phyloP scores from a whole-genome alignment of 2,113 vertebrate genomes.

The Alectura lathami region DNA sequence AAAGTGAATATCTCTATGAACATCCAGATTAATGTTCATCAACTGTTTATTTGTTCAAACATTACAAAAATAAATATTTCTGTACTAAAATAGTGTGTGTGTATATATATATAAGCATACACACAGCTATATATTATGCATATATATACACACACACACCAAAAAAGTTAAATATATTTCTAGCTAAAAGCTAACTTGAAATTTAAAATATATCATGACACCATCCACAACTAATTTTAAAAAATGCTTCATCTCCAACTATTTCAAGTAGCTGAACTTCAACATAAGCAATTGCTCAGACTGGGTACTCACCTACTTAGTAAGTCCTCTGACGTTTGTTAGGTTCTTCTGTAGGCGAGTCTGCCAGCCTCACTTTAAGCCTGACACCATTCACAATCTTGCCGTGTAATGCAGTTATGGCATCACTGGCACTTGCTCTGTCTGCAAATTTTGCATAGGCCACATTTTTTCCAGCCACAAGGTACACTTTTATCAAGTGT shows the following conservation, averaged over 20 bases:
- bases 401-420: constrained; percentile 87
- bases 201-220: neutral
- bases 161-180: neutral
- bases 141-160: neutral
- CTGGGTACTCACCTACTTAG: constrained; percentile 78
- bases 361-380: constrained; percentile 94
- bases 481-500: constrained; percentile 90
- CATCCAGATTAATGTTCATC: neutral
- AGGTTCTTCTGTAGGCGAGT: constrained; percentile 90
- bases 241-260: neutral
- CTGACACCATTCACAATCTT: constrained; percentile 91
- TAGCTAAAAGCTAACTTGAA: neutral
- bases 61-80: neutral
- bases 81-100: neutral
- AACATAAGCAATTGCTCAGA: neutral
- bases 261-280: neutral
- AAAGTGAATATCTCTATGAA: neutral
- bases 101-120: neutral
- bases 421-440: constrained; percentile 88
- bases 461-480: constrained; percentile 93
- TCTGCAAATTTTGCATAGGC: constrained; percentile 94
- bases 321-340: constrained; percentile 94
- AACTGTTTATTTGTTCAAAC: neutral
- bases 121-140: too few relatives aligned
- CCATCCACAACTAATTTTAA: neutral